Evolutionary conservation across 2,888 invertebrate genomes (phyloP).

Genomic region (Ophion obscuratus): DNA sequence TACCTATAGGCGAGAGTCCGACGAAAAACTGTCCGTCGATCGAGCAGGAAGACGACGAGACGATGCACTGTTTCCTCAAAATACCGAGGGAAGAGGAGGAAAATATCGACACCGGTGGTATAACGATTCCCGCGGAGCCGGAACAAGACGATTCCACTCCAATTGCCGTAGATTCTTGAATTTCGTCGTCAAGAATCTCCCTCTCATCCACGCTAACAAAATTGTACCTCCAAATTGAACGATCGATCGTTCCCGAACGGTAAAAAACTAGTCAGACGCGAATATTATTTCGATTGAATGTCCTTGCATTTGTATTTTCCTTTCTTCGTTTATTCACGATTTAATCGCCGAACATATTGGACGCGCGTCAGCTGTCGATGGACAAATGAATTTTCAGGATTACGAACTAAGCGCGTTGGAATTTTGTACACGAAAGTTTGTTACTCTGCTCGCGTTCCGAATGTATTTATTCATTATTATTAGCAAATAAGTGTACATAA

Average conservation of each 20-base stretch:
- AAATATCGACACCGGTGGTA: conserved; percentile 86
- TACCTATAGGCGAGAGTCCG: conserved; percentile 73
- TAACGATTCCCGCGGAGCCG: conserved; percentile 86
- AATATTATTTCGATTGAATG: conserved; percentile 15
- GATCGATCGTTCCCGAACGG: background rate
- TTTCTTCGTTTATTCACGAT: conserved; percentile 17
- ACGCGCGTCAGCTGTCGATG: conserved; percentile 18
- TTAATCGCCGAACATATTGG: background rate
- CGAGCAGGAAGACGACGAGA: conserved; percentile 84
- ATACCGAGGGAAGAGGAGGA: conserved; percentile 83
- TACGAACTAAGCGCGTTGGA: background rate
- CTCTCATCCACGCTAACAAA: background rate
- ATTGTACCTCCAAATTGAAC: conserved; percentile 6
- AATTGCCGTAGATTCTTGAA: conserved; percentile 72
- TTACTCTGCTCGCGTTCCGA: conserved; percentile 62
- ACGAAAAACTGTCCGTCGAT: conserved; percentile 72
- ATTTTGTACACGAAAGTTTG: background rate
- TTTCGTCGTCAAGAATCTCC: background rate
- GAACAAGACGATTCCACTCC: conserved; percentile 72
- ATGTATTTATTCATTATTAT: conserved; percentile 77
- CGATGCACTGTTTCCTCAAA: conserved; percentile 82
- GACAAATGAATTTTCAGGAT: conserved; percentile 12
- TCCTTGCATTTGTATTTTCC: background rate
- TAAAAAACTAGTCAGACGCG: conserved; percentile 43
- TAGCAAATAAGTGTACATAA: conserved; percentile 77